Conservation (phyloP, 2,113 vertebrate genomes). For the Callionymus lyra region DNA sequence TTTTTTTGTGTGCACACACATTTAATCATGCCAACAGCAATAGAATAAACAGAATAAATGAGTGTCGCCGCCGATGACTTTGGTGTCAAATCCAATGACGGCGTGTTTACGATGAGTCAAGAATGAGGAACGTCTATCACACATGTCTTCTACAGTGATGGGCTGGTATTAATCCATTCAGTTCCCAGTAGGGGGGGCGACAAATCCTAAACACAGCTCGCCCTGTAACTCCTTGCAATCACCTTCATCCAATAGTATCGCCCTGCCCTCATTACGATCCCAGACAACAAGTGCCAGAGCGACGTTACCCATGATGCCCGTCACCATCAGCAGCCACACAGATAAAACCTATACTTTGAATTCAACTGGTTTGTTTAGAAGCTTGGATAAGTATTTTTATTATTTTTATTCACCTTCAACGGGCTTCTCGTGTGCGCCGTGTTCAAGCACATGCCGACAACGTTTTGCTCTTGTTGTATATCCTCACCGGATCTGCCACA, state of each 20-base stretch:
- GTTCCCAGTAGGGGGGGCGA: slow-evolving; percentile 9
- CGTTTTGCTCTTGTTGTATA: too few species aligned
- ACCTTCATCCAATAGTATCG: slow-evolving; percentile 14
- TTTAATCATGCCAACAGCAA: slow-evolving; percentile 10
- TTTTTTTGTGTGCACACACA: slow-evolving; percentile 11
- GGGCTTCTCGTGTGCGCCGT: too few species aligned
- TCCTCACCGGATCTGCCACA: slow-evolving; percentile 6
- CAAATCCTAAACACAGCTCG: slow-evolving; percentile 27
- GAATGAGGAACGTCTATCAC: too few species aligned
- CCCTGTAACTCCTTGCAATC: slow-evolving; percentile 23
- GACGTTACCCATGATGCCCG: too few species aligned
- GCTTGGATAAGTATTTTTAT: background rate
- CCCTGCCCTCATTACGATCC: slow-evolving; percentile 6
- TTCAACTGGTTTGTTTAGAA: too few species aligned
- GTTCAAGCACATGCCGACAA: too few species aligned
- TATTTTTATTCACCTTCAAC: background rate
- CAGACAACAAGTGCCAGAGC: slow-evolving; percentile 6
- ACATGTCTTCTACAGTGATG: slow-evolving; percentile 18
- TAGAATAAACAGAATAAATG: too few species aligned
- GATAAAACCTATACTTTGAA: too few species aligned
- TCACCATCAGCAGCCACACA: too few species aligned
- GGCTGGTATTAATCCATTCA: slow-evolving; percentile 44
- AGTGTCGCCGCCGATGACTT: too few species aligned
- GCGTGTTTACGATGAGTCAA: too few species aligned
- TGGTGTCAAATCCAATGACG: too few species aligned